Evolutionary conservation across 1,140 invertebrate genomes (phyloP).

Genomic region (Achatina immaculata): DNA sequence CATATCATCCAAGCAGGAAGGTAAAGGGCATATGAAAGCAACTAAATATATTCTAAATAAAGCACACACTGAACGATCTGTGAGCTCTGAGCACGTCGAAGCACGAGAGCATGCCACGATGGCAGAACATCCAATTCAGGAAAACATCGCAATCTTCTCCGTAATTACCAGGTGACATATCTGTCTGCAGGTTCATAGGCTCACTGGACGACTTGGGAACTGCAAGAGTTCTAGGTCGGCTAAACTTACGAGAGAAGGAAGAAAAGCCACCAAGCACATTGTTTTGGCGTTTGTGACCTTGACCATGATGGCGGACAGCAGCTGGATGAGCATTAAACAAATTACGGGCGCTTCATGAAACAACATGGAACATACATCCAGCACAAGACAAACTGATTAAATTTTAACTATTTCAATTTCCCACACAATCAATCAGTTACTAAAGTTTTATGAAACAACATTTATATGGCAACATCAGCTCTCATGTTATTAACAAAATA

Average conservation of each 20-base stretch:
- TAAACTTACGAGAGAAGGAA: constrained; percentile 58
- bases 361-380: too few relatives aligned
- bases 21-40: not conserved
- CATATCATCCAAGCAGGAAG: too few relatives aligned
- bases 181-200: constrained; percentile 68
- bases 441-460: too few relatives aligned
- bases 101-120: not conserved
- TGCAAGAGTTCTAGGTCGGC: constrained; percentile 59
- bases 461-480: too few relatives aligned
- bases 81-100: not conserved
- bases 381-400: too few relatives aligned
- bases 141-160: not conserved
- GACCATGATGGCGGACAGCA: not conserved
- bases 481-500: too few relatives aligned
- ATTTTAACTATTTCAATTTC: too few relatives aligned
- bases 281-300: constrained; percentile 29
- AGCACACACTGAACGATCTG: not conserved
- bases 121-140: not conserved
- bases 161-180: constrained; percentile 67
- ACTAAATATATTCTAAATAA: not conserved
- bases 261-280: constrained; percentile 48
- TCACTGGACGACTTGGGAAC: constrained; percentile 68
- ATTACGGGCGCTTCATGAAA: too few relatives aligned
- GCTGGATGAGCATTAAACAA: too few relatives aligned
- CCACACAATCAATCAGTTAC: too few relatives aligned